These are phyloP conservation scores for Balaeniceps rex DNA, from an alignment of 2,113 vertebrate genomes.

Conservation along the genomic window DNA sequence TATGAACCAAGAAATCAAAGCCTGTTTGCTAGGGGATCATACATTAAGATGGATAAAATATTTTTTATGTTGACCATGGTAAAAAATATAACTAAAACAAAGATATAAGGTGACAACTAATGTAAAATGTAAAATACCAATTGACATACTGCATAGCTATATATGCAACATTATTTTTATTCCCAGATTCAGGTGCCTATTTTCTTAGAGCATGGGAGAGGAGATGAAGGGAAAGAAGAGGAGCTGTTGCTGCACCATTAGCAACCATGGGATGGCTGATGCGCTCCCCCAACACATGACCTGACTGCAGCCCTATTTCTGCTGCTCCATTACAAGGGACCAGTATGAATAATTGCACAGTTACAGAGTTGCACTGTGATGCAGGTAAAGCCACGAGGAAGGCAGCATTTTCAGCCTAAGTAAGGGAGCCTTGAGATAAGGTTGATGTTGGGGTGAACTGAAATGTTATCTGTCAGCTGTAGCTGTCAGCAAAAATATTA, in stretches of 20 bases:
- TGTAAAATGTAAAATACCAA: not conserved
- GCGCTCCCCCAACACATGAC: not conserved
- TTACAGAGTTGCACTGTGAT: not conserved
- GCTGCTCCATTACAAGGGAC: not conserved
- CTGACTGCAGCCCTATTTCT: not conserved
- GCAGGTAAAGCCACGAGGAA: not conserved
- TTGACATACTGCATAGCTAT: not conserved
- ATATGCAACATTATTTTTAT: not conserved
- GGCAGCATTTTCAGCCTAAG: not conserved
- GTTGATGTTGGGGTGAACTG: constrained; percentile 31
- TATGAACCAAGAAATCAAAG: not conserved
- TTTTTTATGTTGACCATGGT: not conserved
- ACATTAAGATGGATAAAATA: not conserved
- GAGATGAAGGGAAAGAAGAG: not conserved
- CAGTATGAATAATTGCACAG: not conserved
- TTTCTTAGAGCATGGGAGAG: not conserved
- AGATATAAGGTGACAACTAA: not conserved
- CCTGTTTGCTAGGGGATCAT: not conserved
- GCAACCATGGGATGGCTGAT: not conserved
- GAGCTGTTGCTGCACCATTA: not conserved
- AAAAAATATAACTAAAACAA: not conserved
- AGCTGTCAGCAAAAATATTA: constrained; percentile 79
- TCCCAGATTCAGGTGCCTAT: not conserved
- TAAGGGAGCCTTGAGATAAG: not conserved
- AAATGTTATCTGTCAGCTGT: constrained; percentile 75